Percentiles rank a stretch among this genome's conserved stretches.
Evolutionary conservation across 2,888 invertebrate genomes (phyloP).

Genomic region (Epinotia brunnichana): DNA sequence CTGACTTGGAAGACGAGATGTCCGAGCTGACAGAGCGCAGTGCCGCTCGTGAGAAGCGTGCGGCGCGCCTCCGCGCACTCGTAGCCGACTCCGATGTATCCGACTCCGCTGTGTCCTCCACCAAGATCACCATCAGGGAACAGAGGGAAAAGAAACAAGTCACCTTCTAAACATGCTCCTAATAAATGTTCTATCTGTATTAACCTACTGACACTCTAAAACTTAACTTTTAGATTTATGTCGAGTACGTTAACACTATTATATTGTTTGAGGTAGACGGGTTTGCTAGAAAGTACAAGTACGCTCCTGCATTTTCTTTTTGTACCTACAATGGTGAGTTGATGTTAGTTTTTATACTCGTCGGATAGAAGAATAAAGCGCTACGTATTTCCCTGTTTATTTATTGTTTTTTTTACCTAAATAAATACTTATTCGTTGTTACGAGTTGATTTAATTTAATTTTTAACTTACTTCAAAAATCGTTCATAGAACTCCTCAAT

Average conservation of each 20-base stretch:
- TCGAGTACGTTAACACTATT: slow-evolving; percentile 43
- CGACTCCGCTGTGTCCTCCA: slow-evolving; percentile 65
- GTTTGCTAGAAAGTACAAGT: slow-evolving; percentile 62
- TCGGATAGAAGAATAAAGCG: slow-evolving; percentile 75
- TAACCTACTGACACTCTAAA: slow-evolving; percentile 56
- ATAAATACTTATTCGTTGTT: slow-evolving; percentile 37
- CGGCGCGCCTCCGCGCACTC: slow-evolving; percentile 87
- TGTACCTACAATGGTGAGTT: slow-evolving; percentile 62
- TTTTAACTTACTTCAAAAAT: too few species aligned
- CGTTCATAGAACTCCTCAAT: too few species aligned
- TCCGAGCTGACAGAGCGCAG: slow-evolving; percentile 87
- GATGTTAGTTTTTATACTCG: slow-evolving; percentile 73
- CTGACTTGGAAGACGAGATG: slow-evolving; percentile 90
- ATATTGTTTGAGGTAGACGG: slow-evolving; percentile 61
- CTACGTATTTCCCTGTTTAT: slow-evolving; percentile 72
- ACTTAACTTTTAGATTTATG: slow-evolving; percentile 53
- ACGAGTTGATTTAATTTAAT: neutral
- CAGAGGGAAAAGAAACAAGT: slow-evolving; percentile 81
- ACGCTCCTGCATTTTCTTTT: slow-evolving; percentile 71
- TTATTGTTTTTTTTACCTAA: slow-evolving; percentile 53
- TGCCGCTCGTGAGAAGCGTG: slow-evolving; percentile 87
- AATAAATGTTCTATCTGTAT: slow-evolving; percentile 46
- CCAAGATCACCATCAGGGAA: slow-evolving; percentile 72
- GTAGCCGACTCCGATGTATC: slow-evolving; percentile 84
- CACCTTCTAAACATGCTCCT: slow-evolving; percentile 68